Evolutionary conservation across 2,113 vertebrate genomes (phyloP).

Genomic region (Amphilophus citrinellus): DNA sequence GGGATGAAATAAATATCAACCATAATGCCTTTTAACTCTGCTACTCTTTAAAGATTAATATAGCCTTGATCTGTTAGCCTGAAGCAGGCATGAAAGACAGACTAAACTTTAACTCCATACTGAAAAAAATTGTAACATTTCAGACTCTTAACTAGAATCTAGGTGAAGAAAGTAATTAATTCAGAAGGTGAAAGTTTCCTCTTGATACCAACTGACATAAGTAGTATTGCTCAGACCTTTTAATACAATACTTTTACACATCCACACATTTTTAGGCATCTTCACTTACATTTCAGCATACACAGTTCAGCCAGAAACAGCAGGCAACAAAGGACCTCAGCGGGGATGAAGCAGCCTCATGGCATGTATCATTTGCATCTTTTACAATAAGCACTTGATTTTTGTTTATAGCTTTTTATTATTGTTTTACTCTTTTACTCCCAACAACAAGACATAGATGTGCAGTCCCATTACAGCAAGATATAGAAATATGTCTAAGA

Average conservation of each 20-base stretch:
- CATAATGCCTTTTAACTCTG: background rate
- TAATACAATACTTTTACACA: background rate
- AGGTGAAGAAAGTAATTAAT: background rate
- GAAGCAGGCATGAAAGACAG: background rate
- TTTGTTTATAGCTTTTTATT: background rate
- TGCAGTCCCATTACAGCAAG: too few relatives aligned
- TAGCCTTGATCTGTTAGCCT: too few relatives aligned
- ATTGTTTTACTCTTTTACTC: too few relatives aligned
- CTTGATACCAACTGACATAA: too few relatives aligned
- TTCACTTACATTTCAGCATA: background rate
- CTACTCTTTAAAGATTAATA: fast-evolving
- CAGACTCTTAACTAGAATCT: background rate
- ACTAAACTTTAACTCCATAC: background rate
- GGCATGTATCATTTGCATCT: background rate
- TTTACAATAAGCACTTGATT: fast-evolving
- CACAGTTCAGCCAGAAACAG: background rate
- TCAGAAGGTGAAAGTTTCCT: too few relatives aligned
- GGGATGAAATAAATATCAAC: background rate
- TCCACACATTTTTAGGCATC: background rate
- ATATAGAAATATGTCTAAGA: too few relatives aligned
- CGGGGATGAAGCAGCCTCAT: background rate
- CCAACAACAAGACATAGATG: too few relatives aligned
- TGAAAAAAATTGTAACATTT: background rate
- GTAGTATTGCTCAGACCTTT: background rate
- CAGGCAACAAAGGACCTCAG: background rate